Evolutionary conservation across 2,888 invertebrate species (phyloP).

Genomic region (Himalopsyche kuldschensis): DNA sequence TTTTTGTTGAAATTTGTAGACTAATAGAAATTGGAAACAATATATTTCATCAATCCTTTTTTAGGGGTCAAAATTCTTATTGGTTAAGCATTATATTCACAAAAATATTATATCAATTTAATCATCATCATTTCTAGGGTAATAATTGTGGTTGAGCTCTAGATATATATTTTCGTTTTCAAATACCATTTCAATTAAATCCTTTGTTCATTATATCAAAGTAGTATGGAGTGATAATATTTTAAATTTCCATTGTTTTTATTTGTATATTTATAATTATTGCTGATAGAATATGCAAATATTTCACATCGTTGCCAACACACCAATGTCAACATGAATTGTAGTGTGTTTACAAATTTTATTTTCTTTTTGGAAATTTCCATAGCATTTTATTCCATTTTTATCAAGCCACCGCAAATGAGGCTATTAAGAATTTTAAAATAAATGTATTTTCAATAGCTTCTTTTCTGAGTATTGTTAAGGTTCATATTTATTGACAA

Average conservation of each 20-base stretch:
- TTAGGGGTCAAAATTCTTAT: no score
- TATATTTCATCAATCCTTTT: no score
- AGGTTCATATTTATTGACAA: no score
- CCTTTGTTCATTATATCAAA: not conserved
- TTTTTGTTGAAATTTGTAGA: no score
- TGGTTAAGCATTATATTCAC: no score
- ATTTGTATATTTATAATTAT: not conserved
- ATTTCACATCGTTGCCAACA: constrained; percentile 1
- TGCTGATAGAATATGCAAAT: not conserved
- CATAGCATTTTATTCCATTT: not conserved
- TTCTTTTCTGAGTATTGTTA: no score
- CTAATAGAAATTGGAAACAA: no score
- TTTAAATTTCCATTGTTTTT: not conserved
- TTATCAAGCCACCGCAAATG: not conserved
- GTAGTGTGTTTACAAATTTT: not conserved
- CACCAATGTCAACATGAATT: not conserved
- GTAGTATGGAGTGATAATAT: not conserved
- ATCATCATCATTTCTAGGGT: no score
- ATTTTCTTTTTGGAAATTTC: not conserved
- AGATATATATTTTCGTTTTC: not conserved
- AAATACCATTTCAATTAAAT: not conserved
- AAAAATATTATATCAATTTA: no score
- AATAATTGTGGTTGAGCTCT: no score
- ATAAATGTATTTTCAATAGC: no score
- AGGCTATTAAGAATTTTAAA: no score